Base-by-base conservation (phyloP, 1,140 invertebrate genomes). In the Apis florea region DNA sequence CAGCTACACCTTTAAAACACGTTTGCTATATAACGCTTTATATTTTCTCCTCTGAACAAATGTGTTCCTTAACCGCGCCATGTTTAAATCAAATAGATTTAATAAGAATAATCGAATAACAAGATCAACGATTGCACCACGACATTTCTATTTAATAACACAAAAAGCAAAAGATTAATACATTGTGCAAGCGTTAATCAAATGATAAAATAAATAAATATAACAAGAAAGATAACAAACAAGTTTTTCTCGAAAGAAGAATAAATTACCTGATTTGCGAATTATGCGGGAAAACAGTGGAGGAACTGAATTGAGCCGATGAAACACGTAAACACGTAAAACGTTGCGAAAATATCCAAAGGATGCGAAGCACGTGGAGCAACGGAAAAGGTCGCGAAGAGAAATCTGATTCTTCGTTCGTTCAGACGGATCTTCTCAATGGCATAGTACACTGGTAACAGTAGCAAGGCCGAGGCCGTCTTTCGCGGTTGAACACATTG, bases 381-480 rank as follows among this genome's bases (percentile, higher is more conserved):
- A 17, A 47, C 19, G 21, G 47, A 21, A 40, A 21, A 19, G 47
- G 24, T 24, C 19, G n/a, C 40, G 47, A 12, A 40, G 70, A 53
- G 73, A 75, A 64, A 75, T 75, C 49, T 40, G 51, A 56, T 64
- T 19, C 24, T 51, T 72, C 2, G 56, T 24, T 51, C 40, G 31
- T 63, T 75, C 58, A 56, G 12, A 53, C 21, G 10, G 8, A 54
- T 70, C 58, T 9, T 64, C 51, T 69, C 66, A 69, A 26, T 51
- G 56, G 15, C 75, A 69, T 31, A 24, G 58, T 58, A 77, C 64
- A 82, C 47, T 47, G 10, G 47, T 56, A 75, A 59, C 54, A 54
- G 75, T 78, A 26, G 66, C 73, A 76, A 61, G 80, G 67, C 73
- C 80, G 74, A 69, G 80, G 73, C 67, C 80, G 80, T 78, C 56